Evolutionary conservation across 2,797 vertebrate species (phyloP).

Genomic region (Ciconia nigra): DNA sequence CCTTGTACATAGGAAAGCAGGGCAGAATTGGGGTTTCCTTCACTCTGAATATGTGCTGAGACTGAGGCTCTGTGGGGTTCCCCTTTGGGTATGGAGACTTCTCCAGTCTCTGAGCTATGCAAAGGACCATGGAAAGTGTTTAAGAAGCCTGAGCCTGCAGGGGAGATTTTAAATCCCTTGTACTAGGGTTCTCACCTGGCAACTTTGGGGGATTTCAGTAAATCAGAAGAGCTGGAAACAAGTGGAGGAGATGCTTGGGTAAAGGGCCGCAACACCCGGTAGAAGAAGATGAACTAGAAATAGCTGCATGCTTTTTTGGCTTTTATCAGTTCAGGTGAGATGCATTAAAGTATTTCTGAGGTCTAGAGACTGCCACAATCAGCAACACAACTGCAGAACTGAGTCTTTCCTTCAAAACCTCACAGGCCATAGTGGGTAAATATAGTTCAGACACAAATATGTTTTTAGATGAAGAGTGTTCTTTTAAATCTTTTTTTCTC

Average conservation of each 20-base stretch:
- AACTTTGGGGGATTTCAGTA: neutral
- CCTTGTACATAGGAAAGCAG: neutral
- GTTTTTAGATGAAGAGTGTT: neutral
- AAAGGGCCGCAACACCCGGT: neutral
- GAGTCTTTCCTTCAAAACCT: neutral
- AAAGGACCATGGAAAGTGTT: neutral
- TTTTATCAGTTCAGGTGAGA: neutral
- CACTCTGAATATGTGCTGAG: neutral
- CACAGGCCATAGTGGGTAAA: neutral
- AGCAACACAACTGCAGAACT: neutral
- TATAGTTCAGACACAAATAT: slow-evolving; percentile 33
- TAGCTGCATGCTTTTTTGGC: neutral
- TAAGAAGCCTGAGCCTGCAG: neutral
- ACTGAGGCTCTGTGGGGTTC: neutral
- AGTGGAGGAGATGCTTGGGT: neutral
- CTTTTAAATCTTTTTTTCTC: neutral
- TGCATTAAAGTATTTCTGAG: neutral
- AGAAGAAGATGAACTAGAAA: neutral
- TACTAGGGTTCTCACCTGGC: neutral
- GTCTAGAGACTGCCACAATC: neutral
- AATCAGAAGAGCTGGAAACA: neutral
- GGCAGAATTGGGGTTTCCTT: neutral
- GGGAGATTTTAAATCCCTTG: neutral
- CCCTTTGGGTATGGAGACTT: neutral
- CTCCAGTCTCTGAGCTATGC: neutral